Base-by-base conservation (phyloP, 2,113 vertebrate species). In the Ivindomyrus marchei region DNA sequence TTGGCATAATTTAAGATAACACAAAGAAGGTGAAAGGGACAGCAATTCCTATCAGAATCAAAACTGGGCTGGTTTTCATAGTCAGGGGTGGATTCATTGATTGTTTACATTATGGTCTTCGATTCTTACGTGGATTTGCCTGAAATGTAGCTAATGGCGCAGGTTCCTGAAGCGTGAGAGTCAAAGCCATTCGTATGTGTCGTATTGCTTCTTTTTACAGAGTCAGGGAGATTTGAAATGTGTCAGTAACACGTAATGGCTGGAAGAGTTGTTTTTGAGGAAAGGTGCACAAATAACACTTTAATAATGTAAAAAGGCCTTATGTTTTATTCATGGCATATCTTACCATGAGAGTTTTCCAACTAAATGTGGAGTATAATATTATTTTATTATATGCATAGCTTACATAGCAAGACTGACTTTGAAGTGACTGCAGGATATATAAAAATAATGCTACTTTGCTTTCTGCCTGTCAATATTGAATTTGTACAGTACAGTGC, bases 81-180 rank as follows among this genome's bases (percentile, higher is more conserved):
- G 50, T 27, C 50, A 27, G 24, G 62, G 74, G 31, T 27, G 83
- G 13, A 45, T 31, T 84, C 31, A 42, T 52, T 39, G 24, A 39
- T 39, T 31, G 47, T 91, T 91, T 85, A 66, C 27, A 90, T 46
- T 91, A 70, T 27, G 74, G 5, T 90, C 74, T 24, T 56, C 31
- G 4, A 21, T 88, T 36, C 50, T 80, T 70, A 70, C 62, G 39
- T 89, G 84, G 85, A 53, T 66, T 53, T 90, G 10, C 50, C 90
- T 46, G 74, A 89, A 46, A 27, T 58, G 53, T 21, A 88, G 90
- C 91, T 84, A 77, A 91, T 91, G 89, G 17, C 36, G 24, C 50
- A 46, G 58, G 89, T 87, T 87, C 66, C 66, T 49, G 66, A 42
- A n/a, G 66, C 80, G 62, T 89, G 39, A 89, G 80, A 90, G 39